These are phyloP conservation scores for Lasioglossum vierecki DNA, from an alignment of 2,888 invertebrate genomes.

Conservation along the genomic window DNA sequence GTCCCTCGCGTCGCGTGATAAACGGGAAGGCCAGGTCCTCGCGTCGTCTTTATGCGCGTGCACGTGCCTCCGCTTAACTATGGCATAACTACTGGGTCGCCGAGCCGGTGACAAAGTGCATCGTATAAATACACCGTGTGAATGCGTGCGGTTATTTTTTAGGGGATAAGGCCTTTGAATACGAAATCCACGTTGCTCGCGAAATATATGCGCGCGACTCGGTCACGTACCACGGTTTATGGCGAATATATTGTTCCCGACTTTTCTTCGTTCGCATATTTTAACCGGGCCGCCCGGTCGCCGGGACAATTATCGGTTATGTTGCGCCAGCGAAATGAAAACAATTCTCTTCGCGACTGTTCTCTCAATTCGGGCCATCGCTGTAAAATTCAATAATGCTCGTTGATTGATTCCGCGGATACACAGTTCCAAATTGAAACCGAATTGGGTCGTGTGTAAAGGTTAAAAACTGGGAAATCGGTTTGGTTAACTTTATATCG, in stretches of 20 bases:
- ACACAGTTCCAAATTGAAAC: neutral
- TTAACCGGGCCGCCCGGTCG: neutral
- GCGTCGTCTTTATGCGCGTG: conserved; percentile 54
- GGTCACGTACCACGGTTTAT: conserved; percentile 21
- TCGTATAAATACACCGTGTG: conserved; percentile 40
- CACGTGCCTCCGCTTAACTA: conserved; percentile 57
- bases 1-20: conserved; percentile 26
- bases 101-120: conserved; percentile 39
- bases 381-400: neutral
- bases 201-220: conserved; percentile 15
- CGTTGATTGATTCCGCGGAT: neutral
- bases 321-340: neutral
- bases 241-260: neutral
- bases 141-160: conserved; percentile 44
- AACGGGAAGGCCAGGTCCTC: conserved; percentile 36
- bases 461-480: neutral
- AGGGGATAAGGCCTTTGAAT: conserved; percentile 21
- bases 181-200: conserved; percentile 1
- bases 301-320: neutral
- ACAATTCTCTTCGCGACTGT: neutral
- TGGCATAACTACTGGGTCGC: conserved; percentile 49
- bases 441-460: neutral
- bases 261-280: neutral
- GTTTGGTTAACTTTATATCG: neutral
- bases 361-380: neutral